Evolutionary conservation across 2,797 vertebrate genomes (phyloP), one percentile per base, ranked within the genome.

Genomic region (Oreortyx pictus): DNA sequence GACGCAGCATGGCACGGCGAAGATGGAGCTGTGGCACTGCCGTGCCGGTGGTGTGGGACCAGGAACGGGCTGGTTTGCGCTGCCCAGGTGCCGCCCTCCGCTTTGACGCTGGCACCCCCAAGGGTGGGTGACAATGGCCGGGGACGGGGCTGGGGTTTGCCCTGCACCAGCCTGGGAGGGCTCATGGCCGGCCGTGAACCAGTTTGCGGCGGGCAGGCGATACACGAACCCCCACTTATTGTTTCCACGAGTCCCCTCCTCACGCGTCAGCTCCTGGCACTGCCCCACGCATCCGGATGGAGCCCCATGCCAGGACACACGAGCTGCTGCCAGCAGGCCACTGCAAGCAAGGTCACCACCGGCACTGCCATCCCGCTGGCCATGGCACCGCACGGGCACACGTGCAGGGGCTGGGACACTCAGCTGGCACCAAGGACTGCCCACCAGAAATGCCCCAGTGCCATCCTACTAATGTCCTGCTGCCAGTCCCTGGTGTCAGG

Each of bases 271-370:
- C 90, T 90, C 29, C 82, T 87, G 95, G 94, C 95, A 93, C 71
- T 92, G 73, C 74, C 90, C 86, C 8, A 2, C 56, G 86, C 90
- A 88, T 94, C 95, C 92, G 84, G 94, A 89, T 78, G 71, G 37
- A 86, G 74, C n/a, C 64, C 71, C 1, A 50, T 88, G 93, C 94
- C 92, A 95, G 90, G 81, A 52, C 50, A 70, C 56, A 64, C 9
- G 3, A 47, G 70, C 72, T 93, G 83, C 78, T 81, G 50, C 83
- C 50, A 76, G 81, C 0, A 1, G 19, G 78, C 93, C 90, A 68
- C 82, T 43, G 56, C 37, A 47, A 31, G n/a, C 46, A 50, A 84
- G 50, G 77, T 44, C 90, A 79, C 74, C 49, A 12, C 0, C 13
- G 68, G 68, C 66, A 44, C 61, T 71, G 73, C 22, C 65, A 49